Evolutionary conservation across 2,888 invertebrate species (phyloP).

Genomic region (Cantharis rufa): DNA sequence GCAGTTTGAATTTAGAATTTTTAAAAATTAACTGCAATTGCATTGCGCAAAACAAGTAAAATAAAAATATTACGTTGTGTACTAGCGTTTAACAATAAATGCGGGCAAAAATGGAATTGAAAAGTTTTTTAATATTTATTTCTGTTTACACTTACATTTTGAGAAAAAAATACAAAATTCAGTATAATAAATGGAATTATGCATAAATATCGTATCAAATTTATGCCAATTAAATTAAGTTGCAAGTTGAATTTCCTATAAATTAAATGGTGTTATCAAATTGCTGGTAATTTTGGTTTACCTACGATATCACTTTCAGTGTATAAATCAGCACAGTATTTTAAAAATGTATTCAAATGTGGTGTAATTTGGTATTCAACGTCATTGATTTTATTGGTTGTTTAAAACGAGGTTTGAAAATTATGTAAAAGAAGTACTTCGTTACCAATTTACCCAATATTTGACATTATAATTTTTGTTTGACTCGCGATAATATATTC

Average conservation of each 20-base stretch:
- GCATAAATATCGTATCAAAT: no score
- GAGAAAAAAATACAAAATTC: not conserved
- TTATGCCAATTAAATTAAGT: not conserved
- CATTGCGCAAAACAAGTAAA: not conserved
- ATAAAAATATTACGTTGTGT: not conserved
- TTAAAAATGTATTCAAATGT: not conserved
- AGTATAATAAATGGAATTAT: no score
- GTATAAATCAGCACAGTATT: not conserved
- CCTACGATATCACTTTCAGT: not conserved
- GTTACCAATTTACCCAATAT: not conserved
- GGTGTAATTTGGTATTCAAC: not conserved
- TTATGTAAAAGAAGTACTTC: not conserved
- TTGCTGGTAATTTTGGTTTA: not conserved
- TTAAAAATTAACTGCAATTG: not conserved
- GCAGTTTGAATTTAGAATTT: not conserved
- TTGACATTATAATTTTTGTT: not conserved
- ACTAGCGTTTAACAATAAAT: not conserved
- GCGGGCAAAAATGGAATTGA: not conserved
- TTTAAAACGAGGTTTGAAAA: not conserved
- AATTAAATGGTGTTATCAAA: not conserved
- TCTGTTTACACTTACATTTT: not conserved
- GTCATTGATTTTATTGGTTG: not conserved
- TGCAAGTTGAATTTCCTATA: not conserved
- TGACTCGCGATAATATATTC: not conserved
- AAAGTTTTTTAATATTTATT: not conserved